Conservation (phyloP, 2,797 vertebrate species). For the Enteromius unitaeniatus region DNA sequence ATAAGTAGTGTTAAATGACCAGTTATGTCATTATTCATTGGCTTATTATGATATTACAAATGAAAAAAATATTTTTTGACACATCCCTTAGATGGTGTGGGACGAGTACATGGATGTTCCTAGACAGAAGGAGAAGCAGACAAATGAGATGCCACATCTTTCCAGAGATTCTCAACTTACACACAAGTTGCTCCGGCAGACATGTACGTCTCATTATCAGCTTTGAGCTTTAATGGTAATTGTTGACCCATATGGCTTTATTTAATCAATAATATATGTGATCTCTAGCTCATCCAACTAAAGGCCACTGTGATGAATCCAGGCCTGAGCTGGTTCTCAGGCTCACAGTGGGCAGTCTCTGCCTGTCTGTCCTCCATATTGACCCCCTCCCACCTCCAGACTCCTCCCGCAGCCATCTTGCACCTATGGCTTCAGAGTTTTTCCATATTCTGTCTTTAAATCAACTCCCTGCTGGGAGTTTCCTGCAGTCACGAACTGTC, state of each 20-base stretch:
- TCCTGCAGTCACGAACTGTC: constrained; percentile 84
- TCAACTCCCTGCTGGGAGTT: constrained; percentile 80
- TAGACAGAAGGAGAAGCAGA: constrained; percentile 83
- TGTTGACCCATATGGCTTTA: not conserved
- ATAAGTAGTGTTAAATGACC: not conserved
- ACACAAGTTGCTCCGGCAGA: constrained; percentile 82
- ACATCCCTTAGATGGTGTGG: constrained; percentile 83
- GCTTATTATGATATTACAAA: not conserved
- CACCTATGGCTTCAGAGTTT: constrained; percentile 89
- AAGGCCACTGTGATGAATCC: constrained; percentile 92
- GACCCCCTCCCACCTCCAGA: constrained; percentile 94
- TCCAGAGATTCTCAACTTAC: constrained; percentile 76
- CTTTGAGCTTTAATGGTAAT: not conserved
- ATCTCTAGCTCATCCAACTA: constrained; percentile 87
- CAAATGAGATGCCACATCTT: constrained; percentile 74
- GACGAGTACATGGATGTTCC: constrained; percentile 90
- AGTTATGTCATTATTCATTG: not conserved
- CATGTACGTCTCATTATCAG: constrained; percentile 79
- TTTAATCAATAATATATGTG: not conserved
- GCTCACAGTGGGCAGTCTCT: constrained; percentile 86
- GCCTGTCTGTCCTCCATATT: constrained; percentile 93
- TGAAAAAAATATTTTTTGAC: not conserved
- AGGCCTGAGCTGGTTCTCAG: constrained; percentile 92
- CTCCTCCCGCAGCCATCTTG: constrained; percentile 86
- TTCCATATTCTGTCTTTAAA: constrained; percentile 85